These are phyloP conservation scores for Lagocephalus sceleratus DNA, from an alignment of 2,797 vertebrate genomes.

Conservation along the genomic window DNA sequence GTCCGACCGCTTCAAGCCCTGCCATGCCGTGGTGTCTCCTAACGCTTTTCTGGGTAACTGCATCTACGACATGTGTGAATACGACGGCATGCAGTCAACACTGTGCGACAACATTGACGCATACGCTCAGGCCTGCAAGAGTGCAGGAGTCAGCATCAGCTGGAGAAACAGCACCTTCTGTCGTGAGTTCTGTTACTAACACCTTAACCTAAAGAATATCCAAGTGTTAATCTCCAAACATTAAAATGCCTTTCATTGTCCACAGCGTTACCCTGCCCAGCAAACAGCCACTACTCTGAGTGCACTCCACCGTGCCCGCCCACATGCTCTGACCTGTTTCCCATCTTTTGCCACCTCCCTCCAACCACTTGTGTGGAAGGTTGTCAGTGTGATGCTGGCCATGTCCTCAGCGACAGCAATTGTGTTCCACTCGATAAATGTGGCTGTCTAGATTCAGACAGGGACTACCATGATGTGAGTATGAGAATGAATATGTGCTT, in stretches of 20 bases:
- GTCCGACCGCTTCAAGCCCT: conserved; percentile 69
- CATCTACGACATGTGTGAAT: conserved; percentile 81
- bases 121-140: conserved; percentile 79
- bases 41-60: conserved; percentile 66
- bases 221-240: not conserved
- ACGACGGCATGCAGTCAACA: conserved; percentile 75
- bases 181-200: conserved; percentile 58
- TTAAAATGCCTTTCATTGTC: not conserved
- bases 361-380: conserved; percentile 77
- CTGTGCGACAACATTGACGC: conserved; percentile 80
- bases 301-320: conserved; percentile 77
- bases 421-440: conserved; percentile 76
- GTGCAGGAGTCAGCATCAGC: conserved; percentile 68
- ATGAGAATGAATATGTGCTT: too few species aligned
- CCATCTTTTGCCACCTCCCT: conserved; percentile 69
- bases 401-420: conserved; percentile 72
- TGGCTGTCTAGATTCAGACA: conserved; percentile 68
- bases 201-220: not conserved
- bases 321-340: conserved; percentile 77
- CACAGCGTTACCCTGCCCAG: conserved; percentile 77
- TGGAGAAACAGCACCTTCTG: conserved; percentile 83
- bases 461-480: conserved; percentile 78
- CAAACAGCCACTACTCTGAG: conserved; percentile 76
- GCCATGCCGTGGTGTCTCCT: conserved; percentile 62
- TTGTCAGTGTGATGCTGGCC: conserved; percentile 75